These are phyloP conservation scores for Eutrigla gurnardus DNA, from an alignment of 2,797 vertebrate species.

Conservation along the genomic window DNA sequence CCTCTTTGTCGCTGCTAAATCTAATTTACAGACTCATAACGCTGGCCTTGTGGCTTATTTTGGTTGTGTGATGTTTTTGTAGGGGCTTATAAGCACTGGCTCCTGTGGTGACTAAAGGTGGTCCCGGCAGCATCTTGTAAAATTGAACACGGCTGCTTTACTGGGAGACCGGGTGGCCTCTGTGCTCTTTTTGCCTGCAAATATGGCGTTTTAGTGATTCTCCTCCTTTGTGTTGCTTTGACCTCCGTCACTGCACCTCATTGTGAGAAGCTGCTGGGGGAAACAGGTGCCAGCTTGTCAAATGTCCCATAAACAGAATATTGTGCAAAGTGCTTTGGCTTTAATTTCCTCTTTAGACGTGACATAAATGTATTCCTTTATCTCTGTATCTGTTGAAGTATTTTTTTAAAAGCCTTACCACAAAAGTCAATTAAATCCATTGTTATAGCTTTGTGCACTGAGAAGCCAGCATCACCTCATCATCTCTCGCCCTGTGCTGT, in stretches of 20 bases:
- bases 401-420: background rate
- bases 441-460: background rate
- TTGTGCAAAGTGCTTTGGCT: background rate
- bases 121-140: slow-evolving; percentile 57
- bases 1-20: slow-evolving; percentile 43
- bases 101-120: slow-evolving; percentile 40
- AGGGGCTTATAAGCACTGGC: slow-evolving; percentile 16
- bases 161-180: slow-evolving; percentile 56
- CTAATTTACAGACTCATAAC: slow-evolving; percentile 55
- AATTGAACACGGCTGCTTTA: slow-evolving; percentile 56
- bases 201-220: slow-evolving; percentile 31
- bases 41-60: slow-evolving; percentile 33
- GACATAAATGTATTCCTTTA: background rate
- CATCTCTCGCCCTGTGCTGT: background rate
- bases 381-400: background rate
- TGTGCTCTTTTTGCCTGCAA: slow-evolving; percentile 22
- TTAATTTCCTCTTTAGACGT: slow-evolving; percentile 1
- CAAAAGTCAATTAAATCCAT: background rate
- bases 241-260: slow-evolving; percentile 41
- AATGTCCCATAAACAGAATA: slow-evolving; percentile 9
- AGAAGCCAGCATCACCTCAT: background rate
- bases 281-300: slow-evolving; percentile 59
- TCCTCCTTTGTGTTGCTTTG: slow-evolving; percentile 49
- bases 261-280: slow-evolving; percentile 18
- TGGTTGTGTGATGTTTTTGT: slow-evolving; percentile 44